Percentiles rank a stretch among this genome's conserved stretches.
Evolutionary conservation across 2,797 vertebrate species (phyloP).

Genomic region (Silurus aristotelis): DNA sequence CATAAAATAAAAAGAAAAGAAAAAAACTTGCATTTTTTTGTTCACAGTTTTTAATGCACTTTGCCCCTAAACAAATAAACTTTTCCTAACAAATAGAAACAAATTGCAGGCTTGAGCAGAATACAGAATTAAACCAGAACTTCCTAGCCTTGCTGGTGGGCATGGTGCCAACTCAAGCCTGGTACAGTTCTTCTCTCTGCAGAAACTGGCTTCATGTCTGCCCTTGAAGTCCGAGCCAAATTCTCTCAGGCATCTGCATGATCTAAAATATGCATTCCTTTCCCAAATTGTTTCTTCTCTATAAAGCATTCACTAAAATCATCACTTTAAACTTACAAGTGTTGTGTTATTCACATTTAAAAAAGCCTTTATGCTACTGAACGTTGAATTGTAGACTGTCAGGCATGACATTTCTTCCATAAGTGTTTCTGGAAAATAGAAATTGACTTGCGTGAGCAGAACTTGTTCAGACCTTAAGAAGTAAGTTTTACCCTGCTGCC

Average conservation of each 20-base stretch:
- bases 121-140: not conserved
- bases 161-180: conserved; percentile 38
- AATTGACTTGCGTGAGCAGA: not conserved
- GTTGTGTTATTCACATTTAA: not conserved
- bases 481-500: conserved; percentile 13
- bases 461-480: not conserved
- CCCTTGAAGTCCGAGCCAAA: conserved; percentile 72
- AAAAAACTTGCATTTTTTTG: too few species aligned
- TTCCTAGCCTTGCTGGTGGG: conserved; percentile 25
- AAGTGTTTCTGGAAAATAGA: not conserved
- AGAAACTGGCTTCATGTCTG: conserved; percentile 58
- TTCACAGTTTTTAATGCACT: too few species aligned
- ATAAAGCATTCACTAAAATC: not conserved
- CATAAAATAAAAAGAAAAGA: too few species aligned
- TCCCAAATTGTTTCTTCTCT: not conserved
- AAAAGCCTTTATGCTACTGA: not conserved
- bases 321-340: not conserved
- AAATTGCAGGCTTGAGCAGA: not conserved
- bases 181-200: conserved; percentile 36
- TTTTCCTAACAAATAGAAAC: not conserved
- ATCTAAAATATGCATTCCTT: not conserved
- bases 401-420: not conserved
- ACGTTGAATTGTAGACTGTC: not conserved
- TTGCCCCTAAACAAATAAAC: not conserved
- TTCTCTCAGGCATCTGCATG: conserved; percentile 58